A percentile compares a stretch with the other conserved stretches of the same genome.
These are phyloP conservation scores for Penaeus monodon DNA, from an alignment of 2,888 invertebrate species.

Conservation along the genomic window DNA sequence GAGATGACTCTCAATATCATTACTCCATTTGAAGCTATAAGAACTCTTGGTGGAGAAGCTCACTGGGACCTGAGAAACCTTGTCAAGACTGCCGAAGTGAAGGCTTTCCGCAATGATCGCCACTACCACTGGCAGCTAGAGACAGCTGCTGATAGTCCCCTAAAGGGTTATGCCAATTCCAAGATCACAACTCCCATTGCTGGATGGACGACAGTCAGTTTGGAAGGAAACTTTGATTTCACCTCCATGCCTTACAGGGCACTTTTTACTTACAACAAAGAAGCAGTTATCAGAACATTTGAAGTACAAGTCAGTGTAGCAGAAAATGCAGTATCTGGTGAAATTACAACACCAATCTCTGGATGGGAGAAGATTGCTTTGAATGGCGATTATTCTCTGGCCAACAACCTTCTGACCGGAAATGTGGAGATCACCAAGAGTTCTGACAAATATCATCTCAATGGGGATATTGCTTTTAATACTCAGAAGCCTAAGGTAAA, in stretches of 20 bases:
- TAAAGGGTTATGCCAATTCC: conserved; percentile 17
- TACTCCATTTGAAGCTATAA: conserved; percentile 56
- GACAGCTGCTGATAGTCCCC: conserved; percentile 20
- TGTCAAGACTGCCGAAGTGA: conserved; percentile 27
- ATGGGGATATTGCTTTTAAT: conserved; percentile 26
- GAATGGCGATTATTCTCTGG: conserved; percentile 27
- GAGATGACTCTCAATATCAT: conserved; percentile 50
- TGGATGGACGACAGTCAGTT: conserved; percentile 26
- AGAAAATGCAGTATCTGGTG: conserved; percentile 18
- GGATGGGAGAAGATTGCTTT: conserved; percentile 43
- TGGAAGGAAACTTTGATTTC: conserved; percentile 35
- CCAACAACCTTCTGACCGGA: background rate
- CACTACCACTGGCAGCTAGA: conserved; percentile 46
- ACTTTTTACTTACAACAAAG: conserved; percentile 14
- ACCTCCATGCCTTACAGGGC: conserved; percentile 31
- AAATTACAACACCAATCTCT: conserved; percentile 42
- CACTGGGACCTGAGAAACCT: conserved; percentile 48
- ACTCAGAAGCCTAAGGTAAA: too few relatives aligned
- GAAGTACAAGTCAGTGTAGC: conserved; percentile 8
- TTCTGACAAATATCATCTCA: conserved; percentile 26
- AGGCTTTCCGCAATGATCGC: conserved; percentile 30
- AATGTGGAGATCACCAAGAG: conserved; percentile 10
- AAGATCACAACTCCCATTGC: conserved; percentile 34
- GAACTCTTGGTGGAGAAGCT: conserved; percentile 43
- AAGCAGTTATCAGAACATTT: conserved; percentile 27